Conservation (phyloP, 2,113 vertebrate species). For the Psophia crepitans region DNA sequence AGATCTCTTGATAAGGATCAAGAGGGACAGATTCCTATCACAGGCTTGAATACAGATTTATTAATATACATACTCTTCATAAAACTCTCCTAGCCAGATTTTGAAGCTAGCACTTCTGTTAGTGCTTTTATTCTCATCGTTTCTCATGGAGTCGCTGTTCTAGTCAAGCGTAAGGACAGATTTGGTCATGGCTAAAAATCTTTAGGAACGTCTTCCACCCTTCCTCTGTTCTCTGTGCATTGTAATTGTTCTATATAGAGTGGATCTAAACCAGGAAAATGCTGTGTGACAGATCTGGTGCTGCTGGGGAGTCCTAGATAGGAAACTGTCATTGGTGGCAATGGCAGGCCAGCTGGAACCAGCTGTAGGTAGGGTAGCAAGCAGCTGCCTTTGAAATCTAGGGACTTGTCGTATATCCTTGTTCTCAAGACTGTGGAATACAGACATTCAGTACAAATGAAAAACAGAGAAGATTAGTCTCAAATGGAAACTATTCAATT, state of each 20-base stretch:
- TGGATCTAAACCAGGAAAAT: neutral
- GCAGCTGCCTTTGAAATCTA: too few relatives aligned
- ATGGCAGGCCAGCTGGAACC: neutral
- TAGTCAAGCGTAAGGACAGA: neutral
- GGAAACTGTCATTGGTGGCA: neutral
- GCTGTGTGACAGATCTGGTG: neutral
- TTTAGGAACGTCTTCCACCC: neutral
- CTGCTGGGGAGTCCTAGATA: neutral
- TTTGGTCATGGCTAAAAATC: neutral
- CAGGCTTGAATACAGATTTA: neutral
- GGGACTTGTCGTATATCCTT: neutral
- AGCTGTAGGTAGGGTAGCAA: neutral
- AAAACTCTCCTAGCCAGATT: neutral
- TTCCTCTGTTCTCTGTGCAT: neutral
- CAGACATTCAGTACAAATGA: neutral
- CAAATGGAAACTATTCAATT: neutral
- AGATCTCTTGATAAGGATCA: neutral
- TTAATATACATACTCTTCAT: fast-evolving
- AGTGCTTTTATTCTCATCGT: neutral
- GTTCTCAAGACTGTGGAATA: neutral
- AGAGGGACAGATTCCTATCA: neutral
- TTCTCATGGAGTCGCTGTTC: neutral
- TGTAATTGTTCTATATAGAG: neutral
- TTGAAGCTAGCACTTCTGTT: neutral
- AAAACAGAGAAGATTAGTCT: neutral